Percentiles rank a stretch among this genome's conserved stretches.
These are phyloP conservation scores for Brachypteracias leptosomus DNA, from an alignment of 2,113 vertebrate species.

Conservation along the genomic window DNA sequence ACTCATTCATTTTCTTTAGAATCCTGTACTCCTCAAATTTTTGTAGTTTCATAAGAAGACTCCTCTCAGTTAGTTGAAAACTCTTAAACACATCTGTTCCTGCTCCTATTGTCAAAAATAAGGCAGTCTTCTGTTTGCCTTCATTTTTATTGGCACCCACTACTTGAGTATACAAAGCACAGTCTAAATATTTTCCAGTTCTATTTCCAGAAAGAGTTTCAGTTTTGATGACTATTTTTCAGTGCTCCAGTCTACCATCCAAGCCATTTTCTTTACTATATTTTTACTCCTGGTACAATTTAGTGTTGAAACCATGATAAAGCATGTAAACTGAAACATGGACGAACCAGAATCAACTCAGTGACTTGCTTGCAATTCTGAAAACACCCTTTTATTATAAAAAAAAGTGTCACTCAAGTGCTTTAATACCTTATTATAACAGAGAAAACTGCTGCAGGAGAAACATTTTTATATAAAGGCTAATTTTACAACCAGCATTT, in stretches of 20 bases:
- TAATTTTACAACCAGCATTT: background rate
- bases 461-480: background rate
- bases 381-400: background rate
- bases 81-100: constrained; percentile 36
- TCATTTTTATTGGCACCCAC: constrained; percentile 24
- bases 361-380: background rate
- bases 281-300: background rate
- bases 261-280: background rate
- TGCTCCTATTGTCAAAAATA: constrained; percentile 20
- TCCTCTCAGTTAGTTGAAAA: constrained; percentile 24
- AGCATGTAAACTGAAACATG: background rate
- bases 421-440: background rate
- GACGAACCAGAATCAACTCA: background rate
- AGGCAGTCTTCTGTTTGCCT: constrained; percentile 18
- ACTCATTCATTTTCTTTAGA: constrained; percentile 41
- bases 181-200: constrained; percentile 39
- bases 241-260: background rate
- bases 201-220: constrained; percentile 26
- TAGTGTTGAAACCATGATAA: background rate
- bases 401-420: background rate
- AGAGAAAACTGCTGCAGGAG: background rate
- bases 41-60: constrained; percentile 35
- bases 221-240: background rate
- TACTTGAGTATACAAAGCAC: background rate
- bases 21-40: constrained; percentile 10